A percentile compares a stretch with the other conserved stretches of the same genome.
These are phyloP conservation scores for Toxotes chatareus DNA, from an alignment of 2,113 vertebrate species.

Conservation along the genomic window DNA sequence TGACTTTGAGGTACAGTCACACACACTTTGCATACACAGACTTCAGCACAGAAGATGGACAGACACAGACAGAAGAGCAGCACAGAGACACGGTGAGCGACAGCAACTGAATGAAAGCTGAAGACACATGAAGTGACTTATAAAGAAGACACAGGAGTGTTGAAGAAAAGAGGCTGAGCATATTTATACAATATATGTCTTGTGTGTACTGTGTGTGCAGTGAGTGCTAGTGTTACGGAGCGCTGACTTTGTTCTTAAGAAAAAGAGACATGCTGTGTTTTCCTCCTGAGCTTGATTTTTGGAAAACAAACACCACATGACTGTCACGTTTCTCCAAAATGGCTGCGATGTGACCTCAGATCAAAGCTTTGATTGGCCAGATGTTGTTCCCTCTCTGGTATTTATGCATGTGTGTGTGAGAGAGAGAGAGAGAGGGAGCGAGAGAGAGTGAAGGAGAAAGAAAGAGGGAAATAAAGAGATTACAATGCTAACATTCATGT, in stretches of 20 bases:
- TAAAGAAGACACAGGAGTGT: background rate
- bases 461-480: slow-evolving; percentile 5
- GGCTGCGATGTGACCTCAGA: slow-evolving; percentile 63
- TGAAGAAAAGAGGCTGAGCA: slow-evolving; percentile 6
- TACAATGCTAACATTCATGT: slow-evolving; percentile 10
- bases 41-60: slow-evolving; percentile 21
- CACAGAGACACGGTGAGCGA: slow-evolving; percentile 25
- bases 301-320: slow-evolving; percentile 59
- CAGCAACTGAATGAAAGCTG: slow-evolving; percentile 3
- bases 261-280: background rate
- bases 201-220: background rate
- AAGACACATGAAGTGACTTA: slow-evolving; percentile 5
- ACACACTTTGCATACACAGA: slow-evolving; percentile 21
- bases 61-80: slow-evolving; percentile 5
- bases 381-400: slow-evolving; percentile 59
- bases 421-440: background rate
- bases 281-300: slow-evolving; percentile 38
- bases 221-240: background rate
- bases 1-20: slow-evolving; percentile 51
- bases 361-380: slow-evolving; percentile 68
- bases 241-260: slow-evolving; percentile 27
- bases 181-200: slow-evolving; percentile 25
- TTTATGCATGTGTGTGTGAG: slow-evolving; percentile 22
- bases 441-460: background rate
- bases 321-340: slow-evolving; percentile 51